Percentiles rank a stretch among this genome's conserved stretches.
phyloP scores from a whole-genome alignment of 2,113 vertebrate species.

The Hemiprocne comata region DNA sequence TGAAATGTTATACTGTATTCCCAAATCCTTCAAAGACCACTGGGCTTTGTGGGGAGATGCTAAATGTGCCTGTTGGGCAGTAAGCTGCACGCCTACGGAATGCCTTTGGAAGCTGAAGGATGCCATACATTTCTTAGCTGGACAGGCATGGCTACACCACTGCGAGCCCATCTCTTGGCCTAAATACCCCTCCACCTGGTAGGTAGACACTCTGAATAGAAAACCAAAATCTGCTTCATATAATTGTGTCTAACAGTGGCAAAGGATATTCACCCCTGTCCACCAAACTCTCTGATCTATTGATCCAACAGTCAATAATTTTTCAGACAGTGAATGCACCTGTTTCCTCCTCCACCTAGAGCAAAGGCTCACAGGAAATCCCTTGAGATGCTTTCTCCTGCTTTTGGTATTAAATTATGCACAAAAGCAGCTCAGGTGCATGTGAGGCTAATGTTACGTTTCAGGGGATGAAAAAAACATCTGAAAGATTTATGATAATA shows the following conservation, averaged over 20 bases:
- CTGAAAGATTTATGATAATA: neutral
- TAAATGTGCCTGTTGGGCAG: neutral
- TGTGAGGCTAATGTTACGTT: neutral
- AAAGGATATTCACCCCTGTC: neutral
- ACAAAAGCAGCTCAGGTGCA: neutral
- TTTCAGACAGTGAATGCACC: neutral
- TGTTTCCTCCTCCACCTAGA: neutral
- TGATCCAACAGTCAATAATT: neutral
- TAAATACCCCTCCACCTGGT: neutral
- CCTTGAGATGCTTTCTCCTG: neutral
- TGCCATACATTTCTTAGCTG: neutral
- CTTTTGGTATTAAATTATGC: neutral
- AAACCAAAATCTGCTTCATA: neutral
- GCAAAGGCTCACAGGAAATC: neutral
- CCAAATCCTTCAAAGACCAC: neutral
- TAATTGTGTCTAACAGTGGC: neutral
- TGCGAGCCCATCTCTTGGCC: neutral
- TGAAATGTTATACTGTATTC: neutral
- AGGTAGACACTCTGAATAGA: neutral
- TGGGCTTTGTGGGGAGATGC: neutral
- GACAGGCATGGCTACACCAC: neutral
- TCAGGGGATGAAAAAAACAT: neutral
- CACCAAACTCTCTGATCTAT: neutral
- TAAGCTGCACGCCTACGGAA: neutral
- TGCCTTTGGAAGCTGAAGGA: rapidly evolving